These are phyloP conservation scores for Drosophila picticornis DNA, from an alignment of 2,888 invertebrate species.

Conservation along the genomic window DNA sequence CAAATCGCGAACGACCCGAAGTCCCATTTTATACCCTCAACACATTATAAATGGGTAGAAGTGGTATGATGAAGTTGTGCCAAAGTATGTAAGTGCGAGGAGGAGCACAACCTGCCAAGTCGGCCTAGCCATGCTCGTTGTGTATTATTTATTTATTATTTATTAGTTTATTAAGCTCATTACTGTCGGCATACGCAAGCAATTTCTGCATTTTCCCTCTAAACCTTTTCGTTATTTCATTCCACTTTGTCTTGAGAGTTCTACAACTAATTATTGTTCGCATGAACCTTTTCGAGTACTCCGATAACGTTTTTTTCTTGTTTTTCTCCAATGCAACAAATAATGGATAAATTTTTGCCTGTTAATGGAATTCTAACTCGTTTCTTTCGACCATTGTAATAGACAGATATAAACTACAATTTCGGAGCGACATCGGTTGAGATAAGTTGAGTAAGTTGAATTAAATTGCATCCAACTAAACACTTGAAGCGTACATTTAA, in stretches of 20 bases:
- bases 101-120: not conserved
- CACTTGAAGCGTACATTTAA: not conserved
- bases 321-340: no score
- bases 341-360: not conserved
- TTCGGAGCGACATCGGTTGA: not conserved
- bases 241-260: not conserved
- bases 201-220: not conserved
- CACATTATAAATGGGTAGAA: not conserved
- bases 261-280: not conserved
- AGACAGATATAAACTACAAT: not conserved
- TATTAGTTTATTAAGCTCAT: no score
- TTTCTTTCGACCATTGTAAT: not conserved
- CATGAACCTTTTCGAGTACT: no score
- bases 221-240: not conserved
- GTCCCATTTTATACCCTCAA: not conserved
- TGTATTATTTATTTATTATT: not conserved
- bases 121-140: not conserved
- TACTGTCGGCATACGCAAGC: no score
- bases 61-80: not conserved
- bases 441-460: not conserved
- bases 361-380: not conserved
- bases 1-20: constrained; percentile 7
- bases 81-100: not conserved
- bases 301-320: no score
- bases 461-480: not conserved